These are phyloP conservation scores for Heliangelus exortis DNA, from an alignment of 2,797 vertebrate species.

Conservation along the genomic window DNA sequence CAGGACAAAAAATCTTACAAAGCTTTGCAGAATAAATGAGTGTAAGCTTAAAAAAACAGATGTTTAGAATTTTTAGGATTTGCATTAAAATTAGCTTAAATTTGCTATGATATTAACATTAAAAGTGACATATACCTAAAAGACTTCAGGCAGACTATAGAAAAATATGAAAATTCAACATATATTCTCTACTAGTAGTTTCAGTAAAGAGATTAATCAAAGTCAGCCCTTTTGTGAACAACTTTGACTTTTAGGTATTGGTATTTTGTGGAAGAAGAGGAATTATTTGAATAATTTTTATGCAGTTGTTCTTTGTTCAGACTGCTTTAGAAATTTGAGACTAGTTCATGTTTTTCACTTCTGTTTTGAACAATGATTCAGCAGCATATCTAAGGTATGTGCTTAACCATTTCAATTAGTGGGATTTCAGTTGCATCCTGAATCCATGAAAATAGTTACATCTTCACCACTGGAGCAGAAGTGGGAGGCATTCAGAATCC, in stretches of 20 bases:
- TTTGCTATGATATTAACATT: neutral
- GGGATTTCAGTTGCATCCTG: neutral
- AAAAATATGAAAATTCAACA: neutral
- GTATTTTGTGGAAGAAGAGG: neutral
- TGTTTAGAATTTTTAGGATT: neutral
- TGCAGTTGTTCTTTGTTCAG: too few relatives aligned
- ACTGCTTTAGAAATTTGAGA: too few relatives aligned
- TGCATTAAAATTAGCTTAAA: neutral
- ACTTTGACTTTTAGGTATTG: neutral
- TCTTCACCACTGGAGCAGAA: neutral
- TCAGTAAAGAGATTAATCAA: neutral
- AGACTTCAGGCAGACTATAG: neutral
- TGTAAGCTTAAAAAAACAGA: neutral
- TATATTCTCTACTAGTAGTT: neutral
- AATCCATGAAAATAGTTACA: neutral
- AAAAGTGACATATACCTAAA: neutral
- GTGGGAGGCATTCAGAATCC: neutral
- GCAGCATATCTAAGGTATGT: neutral
- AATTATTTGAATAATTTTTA: neutral
- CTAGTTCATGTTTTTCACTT: too few relatives aligned
- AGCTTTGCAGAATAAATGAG: neutral
- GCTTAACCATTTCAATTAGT: neutral
- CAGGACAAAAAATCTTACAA: neutral
- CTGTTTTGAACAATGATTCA: neutral
- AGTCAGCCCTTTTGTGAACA: neutral